Percentiles rank a stretch among this genome's conserved stretches.
phyloP scores from a whole-genome alignment of 2,888 invertebrate species.

The Zaprionus bogoriensis region DNA sequence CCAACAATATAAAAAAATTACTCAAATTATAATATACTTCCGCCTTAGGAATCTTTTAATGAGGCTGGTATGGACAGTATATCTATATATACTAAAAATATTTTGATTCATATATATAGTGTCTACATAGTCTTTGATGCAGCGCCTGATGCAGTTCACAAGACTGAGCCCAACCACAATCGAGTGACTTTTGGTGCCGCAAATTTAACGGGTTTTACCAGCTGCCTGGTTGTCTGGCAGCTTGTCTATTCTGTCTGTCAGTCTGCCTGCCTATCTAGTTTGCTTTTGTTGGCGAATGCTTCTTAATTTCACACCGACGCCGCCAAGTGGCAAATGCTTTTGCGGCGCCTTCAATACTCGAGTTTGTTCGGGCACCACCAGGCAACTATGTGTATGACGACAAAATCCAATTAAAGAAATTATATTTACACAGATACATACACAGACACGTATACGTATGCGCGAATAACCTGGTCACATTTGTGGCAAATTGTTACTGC shows the following conservation, averaged over 20 bases:
- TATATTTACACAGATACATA: constrained; percentile 60
- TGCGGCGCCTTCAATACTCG: constrained; percentile 53
- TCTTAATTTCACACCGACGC: constrained; percentile 61
- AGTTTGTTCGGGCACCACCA: constrained; percentile 37
- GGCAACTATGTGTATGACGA: constrained; percentile 57
- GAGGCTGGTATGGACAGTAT: too few relatives aligned
- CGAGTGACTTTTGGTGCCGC: constrained; percentile 36
- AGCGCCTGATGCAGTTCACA: constrained; percentile 10
- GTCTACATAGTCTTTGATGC: not conserved
- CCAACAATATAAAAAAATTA: too few relatives aligned
- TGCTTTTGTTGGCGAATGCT: constrained; percentile 43
- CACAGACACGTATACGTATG: not conserved
- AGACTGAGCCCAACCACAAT: constrained; percentile 1
- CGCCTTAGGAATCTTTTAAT: too few relatives aligned
- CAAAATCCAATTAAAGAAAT: constrained; percentile 76
- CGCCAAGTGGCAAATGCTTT: constrained; percentile 51
- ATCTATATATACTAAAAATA: too few relatives aligned
- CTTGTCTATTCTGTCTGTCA: constrained; percentile 8
- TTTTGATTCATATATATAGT: not conserved
- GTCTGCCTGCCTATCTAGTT: constrained; percentile 10
- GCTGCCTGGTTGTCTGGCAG: constrained; percentile 41
- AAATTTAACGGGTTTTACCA: constrained; percentile 68
- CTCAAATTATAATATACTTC: not conserved
- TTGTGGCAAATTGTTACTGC: constrained; percentile 76
- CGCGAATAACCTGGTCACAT: constrained; percentile 59